Conservation (phyloP, 2,113 vertebrate genomes). For the Nothoprocta pentlandii region DNA sequence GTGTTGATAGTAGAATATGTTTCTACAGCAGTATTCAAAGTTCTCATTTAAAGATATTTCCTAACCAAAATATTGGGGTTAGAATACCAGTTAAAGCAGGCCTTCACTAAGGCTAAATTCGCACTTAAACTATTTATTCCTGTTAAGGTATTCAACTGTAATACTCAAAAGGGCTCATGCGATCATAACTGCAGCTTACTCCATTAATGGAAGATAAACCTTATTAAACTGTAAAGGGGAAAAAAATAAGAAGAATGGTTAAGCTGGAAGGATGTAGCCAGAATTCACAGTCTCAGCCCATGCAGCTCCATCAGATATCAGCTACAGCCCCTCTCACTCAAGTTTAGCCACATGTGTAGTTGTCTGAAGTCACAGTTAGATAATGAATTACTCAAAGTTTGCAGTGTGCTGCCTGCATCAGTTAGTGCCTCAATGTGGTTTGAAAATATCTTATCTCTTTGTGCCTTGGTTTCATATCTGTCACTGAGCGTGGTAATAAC, state of each 20-base stretch:
- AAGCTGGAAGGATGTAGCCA: fast-evolving
- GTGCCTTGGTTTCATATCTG: neutral
- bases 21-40: neutral
- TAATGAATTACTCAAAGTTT: neutral
- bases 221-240: neutral
- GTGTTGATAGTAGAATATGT: neutral
- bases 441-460: neutral
- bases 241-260: neutral
- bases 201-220: neutral
- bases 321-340: neutral
- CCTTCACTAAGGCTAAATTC: neutral
- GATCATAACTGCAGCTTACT: neutral
- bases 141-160: neutral
- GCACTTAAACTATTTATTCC: neutral
- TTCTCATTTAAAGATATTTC: neutral
- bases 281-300: neutral
- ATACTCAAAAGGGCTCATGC: neutral
- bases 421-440: neutral
- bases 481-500: neutral
- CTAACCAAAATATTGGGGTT: neutral
- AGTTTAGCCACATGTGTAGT: neutral
- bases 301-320: neutral
- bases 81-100: neutral
- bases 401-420: neutral
- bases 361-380: neutral